These are phyloP conservation scores for Drosophila lini DNA, from an alignment of 1,140 invertebrate genomes.

Conservation along the genomic window DNA sequence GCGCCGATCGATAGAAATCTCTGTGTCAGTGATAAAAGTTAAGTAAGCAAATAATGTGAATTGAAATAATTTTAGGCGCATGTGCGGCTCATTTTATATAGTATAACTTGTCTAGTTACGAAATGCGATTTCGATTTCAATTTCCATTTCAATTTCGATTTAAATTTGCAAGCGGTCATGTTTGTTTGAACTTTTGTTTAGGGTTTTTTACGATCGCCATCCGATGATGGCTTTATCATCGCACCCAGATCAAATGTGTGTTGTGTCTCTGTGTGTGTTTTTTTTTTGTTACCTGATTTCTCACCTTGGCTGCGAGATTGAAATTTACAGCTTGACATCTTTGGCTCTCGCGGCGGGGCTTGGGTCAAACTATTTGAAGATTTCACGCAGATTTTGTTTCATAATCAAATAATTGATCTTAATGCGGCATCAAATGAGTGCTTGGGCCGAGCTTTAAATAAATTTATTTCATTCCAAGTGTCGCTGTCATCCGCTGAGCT, in stretches of 20 bases:
- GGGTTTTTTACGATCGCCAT: constrained; percentile 45
- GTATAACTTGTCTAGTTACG: constrained; percentile 29
- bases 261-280: constrained; percentile 9
- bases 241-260: constrained; percentile 54
- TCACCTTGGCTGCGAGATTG: constrained; percentile 36
- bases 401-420: constrained; percentile 84
- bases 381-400: constrained; percentile 82
- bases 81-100: constrained; percentile 17
- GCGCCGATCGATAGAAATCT: constrained; percentile 52
- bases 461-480: constrained; percentile 45
- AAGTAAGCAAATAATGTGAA: constrained; percentile 82
- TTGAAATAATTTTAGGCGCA: constrained; percentile 65
- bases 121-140: constrained; percentile 40
- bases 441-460: constrained; percentile 35
- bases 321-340: constrained; percentile 66
- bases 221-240: constrained; percentile 68
- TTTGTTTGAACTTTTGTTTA: constrained; percentile 55
- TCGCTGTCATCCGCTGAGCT: constrained; percentile 64
- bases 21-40: constrained; percentile 74
- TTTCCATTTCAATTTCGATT: constrained; percentile 55
- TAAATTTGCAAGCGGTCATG: constrained; percentile 60
- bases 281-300: constrained; percentile 32
- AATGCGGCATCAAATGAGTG: constrained; percentile 78
- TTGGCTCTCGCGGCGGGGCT: background rate
- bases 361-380: constrained; percentile 74